These are phyloP conservation scores for Eufriesea mexicana DNA, from an alignment of 1,140 invertebrate genomes.

Conservation along the genomic window DNA sequence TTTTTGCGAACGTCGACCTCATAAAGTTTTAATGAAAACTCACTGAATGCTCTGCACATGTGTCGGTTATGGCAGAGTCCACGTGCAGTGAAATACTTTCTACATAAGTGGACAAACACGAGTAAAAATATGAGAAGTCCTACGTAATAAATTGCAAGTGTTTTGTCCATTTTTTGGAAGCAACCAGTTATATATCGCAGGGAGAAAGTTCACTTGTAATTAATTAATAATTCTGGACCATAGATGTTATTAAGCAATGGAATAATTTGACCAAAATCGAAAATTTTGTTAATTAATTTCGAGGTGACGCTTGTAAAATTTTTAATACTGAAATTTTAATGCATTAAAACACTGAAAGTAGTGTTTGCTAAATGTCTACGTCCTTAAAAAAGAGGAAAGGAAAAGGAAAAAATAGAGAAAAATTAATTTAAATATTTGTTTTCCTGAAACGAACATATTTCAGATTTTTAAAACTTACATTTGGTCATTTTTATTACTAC, in stretches of 20 bases:
- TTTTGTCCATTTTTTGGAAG: constrained; percentile 21
- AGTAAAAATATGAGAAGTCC: constrained; percentile 36
- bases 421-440: too few relatives aligned
- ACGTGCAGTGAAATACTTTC: constrained; percentile 49
- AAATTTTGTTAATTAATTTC: too few relatives aligned
- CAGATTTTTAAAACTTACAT: too few relatives aligned
- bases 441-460: too few relatives aligned
- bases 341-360: background rate
- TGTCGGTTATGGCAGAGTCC: constrained; percentile 58
- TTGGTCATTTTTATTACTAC: too few relatives aligned
- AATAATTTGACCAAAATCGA: background rate
- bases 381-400: too few relatives aligned
- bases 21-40: constrained; percentile 69
- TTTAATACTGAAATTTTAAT: background rate
- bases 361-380: background rate
- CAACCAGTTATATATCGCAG: background rate
- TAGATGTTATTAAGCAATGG: background rate
- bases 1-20: constrained; percentile 50
- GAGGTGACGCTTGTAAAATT: background rate
- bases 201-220: background rate
- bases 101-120: constrained; percentile 39
- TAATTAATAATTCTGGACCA: background rate
- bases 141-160: constrained; percentile 21
- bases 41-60: constrained; percentile 55
- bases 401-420: too few relatives aligned